These are phyloP conservation scores for Agriopis aurantiaria DNA, from an alignment of 2,888 invertebrate genomes.

Conservation along the genomic window DNA sequence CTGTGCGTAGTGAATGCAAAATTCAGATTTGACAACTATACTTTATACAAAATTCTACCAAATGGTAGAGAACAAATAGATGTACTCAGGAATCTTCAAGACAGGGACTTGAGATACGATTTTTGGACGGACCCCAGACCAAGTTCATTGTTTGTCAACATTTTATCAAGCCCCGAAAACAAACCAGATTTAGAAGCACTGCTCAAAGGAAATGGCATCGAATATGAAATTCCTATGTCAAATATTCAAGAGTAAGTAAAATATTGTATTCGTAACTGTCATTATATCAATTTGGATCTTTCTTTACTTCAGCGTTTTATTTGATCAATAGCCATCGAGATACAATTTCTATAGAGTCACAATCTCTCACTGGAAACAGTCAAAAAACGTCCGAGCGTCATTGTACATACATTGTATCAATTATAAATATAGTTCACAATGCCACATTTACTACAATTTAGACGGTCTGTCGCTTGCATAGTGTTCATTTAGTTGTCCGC, in stretches of 20 bases:
- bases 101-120: conserved; percentile 66
- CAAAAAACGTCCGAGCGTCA: too few species aligned
- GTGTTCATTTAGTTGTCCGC: too few species aligned
- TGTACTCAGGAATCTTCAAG: conserved; percentile 73
- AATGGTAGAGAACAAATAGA: conserved; percentile 72
- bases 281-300: too few species aligned
- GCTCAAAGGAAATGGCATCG: conserved; percentile 62
- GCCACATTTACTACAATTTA: too few species aligned
- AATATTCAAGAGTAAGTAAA: conserved; percentile 79
- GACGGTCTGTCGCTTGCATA: too few species aligned
- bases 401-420: too few species aligned
- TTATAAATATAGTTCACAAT: too few species aligned
- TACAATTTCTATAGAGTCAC: too few species aligned
- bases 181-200: conserved; percentile 60
- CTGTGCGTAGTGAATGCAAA: conserved; percentile 51
- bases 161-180: conserved; percentile 69
- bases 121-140: conserved; percentile 68
- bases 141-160: conserved; percentile 60
- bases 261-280: too few species aligned
- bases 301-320: too few species aligned
- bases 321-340: too few species aligned
- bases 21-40: conserved; percentile 62
- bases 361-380: too few species aligned
- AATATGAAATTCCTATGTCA: conserved; percentile 66
- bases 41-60: conserved; percentile 83